Conservation (phyloP, 2,797 vertebrate genomes). For the Nyctibius grandis region DNA sequence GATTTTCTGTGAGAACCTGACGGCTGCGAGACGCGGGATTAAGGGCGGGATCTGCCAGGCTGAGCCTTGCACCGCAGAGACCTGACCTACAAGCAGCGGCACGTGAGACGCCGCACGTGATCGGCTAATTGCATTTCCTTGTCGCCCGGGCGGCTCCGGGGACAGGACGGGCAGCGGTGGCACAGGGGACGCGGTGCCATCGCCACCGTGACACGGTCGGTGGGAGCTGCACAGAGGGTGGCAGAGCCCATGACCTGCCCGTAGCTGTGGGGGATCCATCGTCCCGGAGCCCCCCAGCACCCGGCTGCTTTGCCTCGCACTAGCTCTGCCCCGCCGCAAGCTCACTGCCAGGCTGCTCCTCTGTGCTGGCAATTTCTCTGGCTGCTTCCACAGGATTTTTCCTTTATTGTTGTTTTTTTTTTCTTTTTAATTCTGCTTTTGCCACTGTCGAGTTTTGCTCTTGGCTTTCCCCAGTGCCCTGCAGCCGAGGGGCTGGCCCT, state of each 20-base stretch:
- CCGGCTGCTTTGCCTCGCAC: neutral
- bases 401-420: neutral
- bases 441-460: neutral
- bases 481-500: neutral
- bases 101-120: rapidly evolving
- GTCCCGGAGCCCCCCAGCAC: neutral
- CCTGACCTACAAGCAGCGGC: neutral
- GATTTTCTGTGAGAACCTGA: neutral
- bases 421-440: neutral
- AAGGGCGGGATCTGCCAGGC: neutral
- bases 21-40: rapidly evolving
- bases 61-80: neutral
- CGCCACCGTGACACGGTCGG: rapidly evolving
- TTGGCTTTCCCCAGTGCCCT: neutral
- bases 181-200: rapidly evolving
- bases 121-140: neutral
- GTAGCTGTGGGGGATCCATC: neutral
- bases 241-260: too few species aligned
- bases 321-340: neutral
- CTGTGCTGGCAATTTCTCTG: rapidly evolving
- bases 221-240: too few species aligned
- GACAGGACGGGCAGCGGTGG: neutral
- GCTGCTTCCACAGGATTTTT: neutral
- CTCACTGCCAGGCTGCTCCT: neutral
- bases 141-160: rapidly evolving